Percentiles rank a stretch among this genome's conserved stretches.
Conservation (phyloP, 2,797 vertebrate species). For the Nannoperca australis region DNA sequence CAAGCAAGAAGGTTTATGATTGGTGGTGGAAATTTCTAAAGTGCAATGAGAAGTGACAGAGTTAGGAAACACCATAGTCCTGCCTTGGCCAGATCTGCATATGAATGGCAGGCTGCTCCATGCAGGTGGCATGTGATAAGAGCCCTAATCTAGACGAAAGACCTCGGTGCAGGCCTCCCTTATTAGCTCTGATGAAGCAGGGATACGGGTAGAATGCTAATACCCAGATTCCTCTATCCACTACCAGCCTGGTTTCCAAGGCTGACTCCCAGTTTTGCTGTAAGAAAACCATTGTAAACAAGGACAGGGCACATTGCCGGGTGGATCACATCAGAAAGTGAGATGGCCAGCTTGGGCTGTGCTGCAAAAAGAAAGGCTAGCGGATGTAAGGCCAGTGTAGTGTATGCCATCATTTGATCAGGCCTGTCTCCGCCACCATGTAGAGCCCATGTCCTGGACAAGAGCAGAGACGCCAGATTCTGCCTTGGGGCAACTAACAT, state of each 20-base stretch:
- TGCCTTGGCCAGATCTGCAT: slow-evolving; percentile 75
- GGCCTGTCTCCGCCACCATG: slow-evolving; percentile 86
- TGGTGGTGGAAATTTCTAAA: slow-evolving; percentile 64
- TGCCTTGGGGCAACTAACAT: slow-evolving; percentile 91
- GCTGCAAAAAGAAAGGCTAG: slow-evolving; percentile 60
- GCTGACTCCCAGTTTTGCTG: slow-evolving; percentile 54
- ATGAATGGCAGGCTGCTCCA: slow-evolving; percentile 79
- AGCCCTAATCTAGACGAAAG: slow-evolving; percentile 84
- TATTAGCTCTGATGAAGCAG: slow-evolving; percentile 81
- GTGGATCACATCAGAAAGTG: slow-evolving; percentile 62
- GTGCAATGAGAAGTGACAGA: slow-evolving; percentile 76
- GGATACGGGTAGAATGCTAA: slow-evolving; percentile 79
- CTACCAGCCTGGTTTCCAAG: slow-evolving; percentile 45
- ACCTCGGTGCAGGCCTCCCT: slow-evolving; percentile 74
- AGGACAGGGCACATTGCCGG: slow-evolving; percentile 58
- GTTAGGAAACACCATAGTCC: slow-evolving; percentile 70
- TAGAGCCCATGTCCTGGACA: slow-evolving; percentile 86
- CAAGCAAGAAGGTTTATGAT: slow-evolving; percentile 60
- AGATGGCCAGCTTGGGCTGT: slow-evolving; percentile 41
- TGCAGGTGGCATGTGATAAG: slow-evolving; percentile 84
- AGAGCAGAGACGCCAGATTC: slow-evolving; percentile 87
- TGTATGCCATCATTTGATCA: slow-evolving; percentile 87
- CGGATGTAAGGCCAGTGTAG: slow-evolving; percentile 78
- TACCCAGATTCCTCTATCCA: slow-evolving; percentile 63
- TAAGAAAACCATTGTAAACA: slow-evolving; percentile 72